phyloP scores from a whole-genome alignment of 1,140 invertebrate genomes.

The Anthonomus grandis region DNA sequence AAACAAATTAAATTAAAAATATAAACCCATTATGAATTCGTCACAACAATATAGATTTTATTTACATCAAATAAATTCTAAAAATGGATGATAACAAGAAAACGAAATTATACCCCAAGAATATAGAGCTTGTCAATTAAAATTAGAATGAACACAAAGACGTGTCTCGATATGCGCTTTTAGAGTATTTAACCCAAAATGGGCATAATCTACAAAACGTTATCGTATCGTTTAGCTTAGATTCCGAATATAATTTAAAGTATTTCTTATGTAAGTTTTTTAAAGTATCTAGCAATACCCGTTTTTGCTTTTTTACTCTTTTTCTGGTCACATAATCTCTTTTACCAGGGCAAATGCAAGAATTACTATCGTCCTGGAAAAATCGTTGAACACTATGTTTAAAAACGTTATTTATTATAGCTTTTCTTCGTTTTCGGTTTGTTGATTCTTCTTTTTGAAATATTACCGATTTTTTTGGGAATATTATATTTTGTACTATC shows the following conservation, averaged over 20 bases:
- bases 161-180: neutral
- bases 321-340: too few species aligned
- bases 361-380: neutral
- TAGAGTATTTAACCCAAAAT: neutral
- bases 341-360: too few species aligned
- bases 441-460: too few species aligned
- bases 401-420: neutral
- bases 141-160: neutral
- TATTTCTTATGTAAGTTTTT: neutral
- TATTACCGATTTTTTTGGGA: too few species aligned
- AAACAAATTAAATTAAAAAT: neutral
- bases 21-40: neutral
- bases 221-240: neutral
- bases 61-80: neutral
- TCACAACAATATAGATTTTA: too few species aligned
- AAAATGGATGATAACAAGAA: neutral
- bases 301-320: too few species aligned
- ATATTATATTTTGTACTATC: too few species aligned
- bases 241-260: neutral
- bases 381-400: neutral
- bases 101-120: neutral
- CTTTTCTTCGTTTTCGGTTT: neutral
- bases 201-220: neutral
- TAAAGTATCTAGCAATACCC: too few species aligned
- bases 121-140: neutral